These are phyloP conservation scores for Linnaemya tessellans DNA, from an alignment of 2,888 invertebrate species.

Conservation along the genomic window DNA sequence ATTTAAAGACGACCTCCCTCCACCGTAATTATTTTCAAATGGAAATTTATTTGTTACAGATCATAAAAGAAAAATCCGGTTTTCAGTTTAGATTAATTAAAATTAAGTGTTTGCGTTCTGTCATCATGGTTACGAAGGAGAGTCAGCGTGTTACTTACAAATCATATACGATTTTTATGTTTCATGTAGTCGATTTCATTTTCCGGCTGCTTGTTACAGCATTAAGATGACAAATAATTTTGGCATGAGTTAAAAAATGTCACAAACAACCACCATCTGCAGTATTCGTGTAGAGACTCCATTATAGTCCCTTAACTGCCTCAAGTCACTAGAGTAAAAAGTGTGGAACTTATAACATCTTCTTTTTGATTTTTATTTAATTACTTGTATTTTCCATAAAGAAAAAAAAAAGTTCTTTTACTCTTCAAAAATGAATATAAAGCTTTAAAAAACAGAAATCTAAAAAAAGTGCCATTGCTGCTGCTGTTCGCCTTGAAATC, in stretches of 20 bases:
- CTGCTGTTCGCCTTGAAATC: too few relatives aligned
- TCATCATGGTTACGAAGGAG: constrained; percentile 8
- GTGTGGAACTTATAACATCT: background rate
- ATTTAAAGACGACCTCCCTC: background rate
- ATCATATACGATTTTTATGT: background rate
- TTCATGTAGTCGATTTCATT: constrained; percentile 13
- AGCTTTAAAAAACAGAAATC: too few relatives aligned
- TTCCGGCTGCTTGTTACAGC: constrained; percentile 1
- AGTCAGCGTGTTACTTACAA: constrained; percentile 1
- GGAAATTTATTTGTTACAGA: constrained; percentile 8
- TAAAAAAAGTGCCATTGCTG: too few relatives aligned
- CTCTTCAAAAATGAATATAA: too few relatives aligned
- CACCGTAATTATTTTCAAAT: background rate
- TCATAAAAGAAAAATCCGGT: constrained; percentile 45
- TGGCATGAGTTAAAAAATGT: too few relatives aligned
- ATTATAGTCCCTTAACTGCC: too few relatives aligned
- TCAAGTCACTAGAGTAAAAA: background rate
- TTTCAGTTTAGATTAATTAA: constrained; percentile 62
- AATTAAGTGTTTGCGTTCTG: constrained; percentile 58
- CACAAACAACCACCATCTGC: too few relatives aligned
- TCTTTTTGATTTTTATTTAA: constrained; percentile 2
- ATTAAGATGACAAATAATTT: background rate
- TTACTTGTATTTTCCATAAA: background rate
- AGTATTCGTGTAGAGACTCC: too few relatives aligned
- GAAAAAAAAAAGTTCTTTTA: too few relatives aligned